Percentiles rank a stretch among this genome's conserved stretches.
phyloP scores from a whole-genome alignment of 1,140 invertebrate genomes.

The Littorina saxatilis region DNA sequence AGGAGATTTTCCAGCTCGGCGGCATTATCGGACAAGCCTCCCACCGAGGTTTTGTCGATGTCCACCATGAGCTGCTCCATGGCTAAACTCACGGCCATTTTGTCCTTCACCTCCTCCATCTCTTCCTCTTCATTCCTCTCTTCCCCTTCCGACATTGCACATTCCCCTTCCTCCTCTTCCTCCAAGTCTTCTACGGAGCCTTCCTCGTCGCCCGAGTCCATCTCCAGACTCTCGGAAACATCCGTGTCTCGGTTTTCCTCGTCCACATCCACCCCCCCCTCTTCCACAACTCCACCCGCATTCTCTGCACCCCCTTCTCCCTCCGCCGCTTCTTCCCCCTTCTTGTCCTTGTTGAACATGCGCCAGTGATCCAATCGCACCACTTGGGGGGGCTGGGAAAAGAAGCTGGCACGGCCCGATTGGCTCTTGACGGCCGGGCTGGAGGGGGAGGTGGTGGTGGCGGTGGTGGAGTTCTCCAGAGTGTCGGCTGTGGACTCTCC shows the following conservation, averaged over 20 bases:
- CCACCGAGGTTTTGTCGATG: slow-evolving; percentile 68
- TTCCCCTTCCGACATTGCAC: slow-evolving; percentile 46
- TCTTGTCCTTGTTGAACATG: slow-evolving; percentile 66
- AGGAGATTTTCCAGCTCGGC: slow-evolving; percentile 17
- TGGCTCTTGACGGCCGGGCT: slow-evolving; percentile 48
- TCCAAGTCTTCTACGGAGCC: slow-evolving; percentile 45
- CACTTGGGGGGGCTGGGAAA: slow-evolving; percentile 64
- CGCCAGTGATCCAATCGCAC: slow-evolving; percentile 69
- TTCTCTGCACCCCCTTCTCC: not conserved
- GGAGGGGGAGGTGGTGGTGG: slow-evolving; percentile 37
- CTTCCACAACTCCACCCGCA: not conserved
- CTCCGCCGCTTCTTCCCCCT: slow-evolving; percentile 1
- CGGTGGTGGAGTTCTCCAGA: slow-evolving; percentile 31
- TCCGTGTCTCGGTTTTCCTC: slow-evolving; percentile 38
- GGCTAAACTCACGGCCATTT: slow-evolving; percentile 68
- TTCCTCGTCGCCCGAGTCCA: slow-evolving; percentile 34
- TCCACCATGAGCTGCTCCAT: slow-evolving; percentile 67
- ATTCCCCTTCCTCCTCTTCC: slow-evolving; percentile 74
- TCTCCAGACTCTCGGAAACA: slow-evolving; percentile 43
- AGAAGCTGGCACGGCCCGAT: slow-evolving; percentile 67
- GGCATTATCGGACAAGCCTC: slow-evolving; percentile 51
- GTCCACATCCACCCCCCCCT: slow-evolving; percentile 15
- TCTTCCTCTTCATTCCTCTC: slow-evolving; percentile 52
- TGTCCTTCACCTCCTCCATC: slow-evolving; percentile 62
- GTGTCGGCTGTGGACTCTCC: slow-evolving; percentile 44